Base-by-base conservation (phyloP, 2,888 invertebrate species). In the Phengaris arion region DNA sequence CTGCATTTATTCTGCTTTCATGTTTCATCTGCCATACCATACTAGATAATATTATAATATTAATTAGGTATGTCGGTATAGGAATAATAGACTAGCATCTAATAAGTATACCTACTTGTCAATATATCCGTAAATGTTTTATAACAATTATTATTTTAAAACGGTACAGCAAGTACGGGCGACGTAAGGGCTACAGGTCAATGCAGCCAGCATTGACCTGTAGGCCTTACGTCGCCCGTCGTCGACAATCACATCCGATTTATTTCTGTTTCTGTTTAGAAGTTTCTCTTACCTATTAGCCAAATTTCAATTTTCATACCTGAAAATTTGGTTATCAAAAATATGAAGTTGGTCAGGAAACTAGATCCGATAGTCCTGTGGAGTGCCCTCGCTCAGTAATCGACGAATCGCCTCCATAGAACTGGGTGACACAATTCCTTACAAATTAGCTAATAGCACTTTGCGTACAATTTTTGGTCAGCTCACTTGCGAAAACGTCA, bases 351-450 rank as follows among this genome's bases (percentile, higher is more conserved):
- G 52, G 12, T 10, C 64, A 86, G 85, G 85, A 87, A 86, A 86
- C 59, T 59, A 59, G 12, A 6, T 45, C 12, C 45, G 35, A 22
- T 64, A 2, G 8, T 52, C 12, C 64, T 64, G 45, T 64, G 64
- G 35, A 84, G 86, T 89, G 89, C 87, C 87, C 88, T 88, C 87
- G 85, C 86, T 86, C 87, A 78, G 76, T 80, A 82, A 82, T 88
- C 87, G 85, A 89, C 87, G 85, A 81, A 87, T 87, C 90, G 90
- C 90, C 90, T 88, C 89, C 88, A 85, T 89, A 83, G 84, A 85
- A 87, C 87, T 85, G 87, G 88, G 88, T 91, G 92, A 91, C 91
- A 92, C 90, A 92, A 92, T 91, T 92, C 89, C 90, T 88, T 91
- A 84, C 83, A 82, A 45, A 68, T 57, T 57, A 70, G 59, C 57